Conservation (phyloP, 92 coral and sea anemone species). For the Desmophyllum pertusum region DNA sequence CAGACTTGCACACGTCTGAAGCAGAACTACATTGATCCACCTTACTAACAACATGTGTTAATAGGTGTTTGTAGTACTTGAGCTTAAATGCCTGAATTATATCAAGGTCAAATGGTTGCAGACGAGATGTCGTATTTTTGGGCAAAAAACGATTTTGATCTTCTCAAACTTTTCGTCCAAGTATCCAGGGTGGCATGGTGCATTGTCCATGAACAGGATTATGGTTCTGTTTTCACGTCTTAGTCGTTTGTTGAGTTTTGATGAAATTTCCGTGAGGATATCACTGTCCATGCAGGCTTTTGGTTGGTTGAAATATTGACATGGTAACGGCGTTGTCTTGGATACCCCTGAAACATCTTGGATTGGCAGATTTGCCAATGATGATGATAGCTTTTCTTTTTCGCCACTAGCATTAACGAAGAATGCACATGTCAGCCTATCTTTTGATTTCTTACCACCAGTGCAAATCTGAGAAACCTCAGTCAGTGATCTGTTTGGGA, state of each 20-base stretch:
- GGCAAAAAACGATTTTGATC: constrained; percentile 3
- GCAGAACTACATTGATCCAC: neutral
- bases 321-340: constrained; percentile 52
- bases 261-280: constrained; percentile 21
- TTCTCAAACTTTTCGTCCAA: neutral
- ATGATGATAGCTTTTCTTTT: constrained; percentile 66
- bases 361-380: constrained; percentile 56
- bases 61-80: constrained; percentile 13
- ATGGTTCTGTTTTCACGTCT: neutral
- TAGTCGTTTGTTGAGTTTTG: constrained; percentile 25
- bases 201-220: constrained; percentile 22
- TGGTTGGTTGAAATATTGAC: constrained; percentile 43
- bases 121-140: neutral
- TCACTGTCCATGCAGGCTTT: constrained; percentile 31
- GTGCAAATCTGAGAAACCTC: constrained; percentile 34
- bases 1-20: constrained; percentile 21
- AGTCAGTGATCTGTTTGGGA: constrained; percentile 46
- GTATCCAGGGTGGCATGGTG: constrained; percentile 24
- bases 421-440: constrained; percentile 65
- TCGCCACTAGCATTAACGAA: constrained; percentile 71
- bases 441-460: constrained; percentile 43
- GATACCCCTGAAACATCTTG: constrained; percentile 49
- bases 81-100: constrained; percentile 11
- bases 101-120: constrained; percentile 15
- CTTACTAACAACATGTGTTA: constrained; percentile 8